These are phyloP conservation scores for Chiridota heheva DNA, from an alignment of 35 echinoderm and acorn worm genomes.

Conservation along the genomic window DNA sequence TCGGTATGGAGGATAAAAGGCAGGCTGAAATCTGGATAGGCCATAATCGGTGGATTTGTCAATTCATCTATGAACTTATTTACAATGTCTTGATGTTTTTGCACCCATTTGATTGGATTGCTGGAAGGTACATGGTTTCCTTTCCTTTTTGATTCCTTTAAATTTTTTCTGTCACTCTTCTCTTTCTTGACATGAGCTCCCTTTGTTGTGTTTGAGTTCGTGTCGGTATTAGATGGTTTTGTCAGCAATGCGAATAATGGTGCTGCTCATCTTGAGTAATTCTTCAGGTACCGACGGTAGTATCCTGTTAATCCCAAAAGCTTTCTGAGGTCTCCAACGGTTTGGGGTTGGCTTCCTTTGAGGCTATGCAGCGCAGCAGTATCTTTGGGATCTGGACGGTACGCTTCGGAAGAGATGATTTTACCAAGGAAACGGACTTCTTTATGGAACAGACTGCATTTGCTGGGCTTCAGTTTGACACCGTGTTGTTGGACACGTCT, in stretches of 20 bases:
- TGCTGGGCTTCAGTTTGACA: conserved; percentile 12
- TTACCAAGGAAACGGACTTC: conserved; percentile 22
- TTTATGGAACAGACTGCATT: conserved; percentile 12
- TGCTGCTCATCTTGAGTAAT: conserved; percentile 7
- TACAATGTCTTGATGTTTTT: too few species aligned
- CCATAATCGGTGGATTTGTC: conserved; percentile 36
- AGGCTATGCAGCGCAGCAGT: conserved; percentile 32
- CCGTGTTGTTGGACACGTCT: neutral
- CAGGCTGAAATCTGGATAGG: conserved; percentile 27
- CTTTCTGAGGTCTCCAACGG: conserved; percentile 2
- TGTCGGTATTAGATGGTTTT: too few species aligned
- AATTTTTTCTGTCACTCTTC: neutral
- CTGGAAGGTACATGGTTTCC: too few species aligned
- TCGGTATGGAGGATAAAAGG: conserved; percentile 51
- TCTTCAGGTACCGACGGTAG: conserved; percentile 18
- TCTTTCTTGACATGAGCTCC: too few species aligned
- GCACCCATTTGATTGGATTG: too few species aligned
- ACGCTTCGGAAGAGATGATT: conserved; percentile 19
- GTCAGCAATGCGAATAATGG: neutral
- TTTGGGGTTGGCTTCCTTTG: conserved; percentile 42
- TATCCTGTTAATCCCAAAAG: conserved; percentile 15
- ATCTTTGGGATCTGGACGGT: conserved; percentile 45
- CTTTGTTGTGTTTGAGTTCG: too few species aligned
- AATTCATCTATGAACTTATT: too few species aligned
- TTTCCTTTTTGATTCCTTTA: too few species aligned